These are phyloP conservation scores for Centropus unirufus DNA, from an alignment of 2,113 vertebrate species.

Conservation along the genomic window DNA sequence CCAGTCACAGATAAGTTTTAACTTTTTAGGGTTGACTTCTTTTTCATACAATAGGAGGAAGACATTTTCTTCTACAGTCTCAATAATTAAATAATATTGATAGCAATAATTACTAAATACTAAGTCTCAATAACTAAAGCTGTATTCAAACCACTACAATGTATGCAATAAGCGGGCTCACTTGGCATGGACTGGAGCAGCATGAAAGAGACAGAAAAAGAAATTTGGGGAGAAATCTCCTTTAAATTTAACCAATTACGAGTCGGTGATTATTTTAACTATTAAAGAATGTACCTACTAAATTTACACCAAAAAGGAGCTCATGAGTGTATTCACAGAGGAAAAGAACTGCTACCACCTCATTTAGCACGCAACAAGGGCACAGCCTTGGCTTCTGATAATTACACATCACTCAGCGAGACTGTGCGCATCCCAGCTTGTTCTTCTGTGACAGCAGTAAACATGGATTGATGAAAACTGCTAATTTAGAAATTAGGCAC, in stretches of 20 bases:
- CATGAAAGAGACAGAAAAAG: background rate
- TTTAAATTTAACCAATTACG: background rate
- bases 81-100: too few species aligned
- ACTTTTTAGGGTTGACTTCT: background rate
- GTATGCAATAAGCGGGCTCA: background rate
- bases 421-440: constrained; percentile 47
- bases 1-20: background rate
- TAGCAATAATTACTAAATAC: too few species aligned
- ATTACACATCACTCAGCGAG: constrained; percentile 54
- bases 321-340: background rate
- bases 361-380: constrained; percentile 40
- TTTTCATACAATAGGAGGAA: background rate
- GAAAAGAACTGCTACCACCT: constrained; percentile 5
- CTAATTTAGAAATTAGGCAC: constrained; percentile 71
- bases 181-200: background rate
- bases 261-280: background rate
- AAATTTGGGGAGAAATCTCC: background rate
- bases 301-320: background rate
- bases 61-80: background rate
- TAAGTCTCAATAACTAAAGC: background rate
- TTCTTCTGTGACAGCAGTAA: constrained; percentile 59
- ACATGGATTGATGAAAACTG: constrained; percentile 47
- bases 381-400: constrained; percentile 26
- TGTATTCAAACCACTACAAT: background rate
- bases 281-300: background rate